These are phyloP conservation scores for Lepidocyrtoides sp. DNA, from an alignment of 2,888 invertebrate species.

Conservation along the genomic window DNA sequence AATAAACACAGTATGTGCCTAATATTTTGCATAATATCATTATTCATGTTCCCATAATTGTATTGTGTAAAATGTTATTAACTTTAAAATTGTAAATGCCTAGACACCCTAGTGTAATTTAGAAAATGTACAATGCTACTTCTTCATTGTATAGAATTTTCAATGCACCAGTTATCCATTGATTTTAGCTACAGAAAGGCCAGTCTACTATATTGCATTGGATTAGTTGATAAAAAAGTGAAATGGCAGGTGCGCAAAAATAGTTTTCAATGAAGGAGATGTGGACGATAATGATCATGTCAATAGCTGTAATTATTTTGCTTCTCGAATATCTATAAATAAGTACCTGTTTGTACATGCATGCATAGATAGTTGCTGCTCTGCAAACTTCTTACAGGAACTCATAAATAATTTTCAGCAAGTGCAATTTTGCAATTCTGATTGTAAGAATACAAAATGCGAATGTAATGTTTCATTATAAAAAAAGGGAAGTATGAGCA, in stretches of 20 bases:
- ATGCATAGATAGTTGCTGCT: neutral
- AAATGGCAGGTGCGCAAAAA: conserved; percentile 24
- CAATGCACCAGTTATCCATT: too few species aligned
- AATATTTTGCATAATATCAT: too few species aligned
- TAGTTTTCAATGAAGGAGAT: conserved; percentile 18
- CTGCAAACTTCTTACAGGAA: neutral
- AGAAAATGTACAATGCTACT: too few species aligned
- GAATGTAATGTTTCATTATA: too few species aligned
- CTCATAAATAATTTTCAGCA: neutral
- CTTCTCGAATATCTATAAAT: neutral
- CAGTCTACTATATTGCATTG: too few species aligned
- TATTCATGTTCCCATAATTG: too few species aligned
- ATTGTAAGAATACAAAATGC: neutral
- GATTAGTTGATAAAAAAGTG: conserved; percentile 39
- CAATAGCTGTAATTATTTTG: conserved; percentile 35
- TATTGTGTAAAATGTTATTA: too few species aligned
- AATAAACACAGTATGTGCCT: too few species aligned
- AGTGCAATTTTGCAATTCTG: neutral
- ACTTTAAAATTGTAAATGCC: too few species aligned
- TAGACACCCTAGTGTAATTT: too few species aligned
- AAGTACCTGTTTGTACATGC: neutral
- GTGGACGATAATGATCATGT: conserved; percentile 47
- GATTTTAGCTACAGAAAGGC: too few species aligned
- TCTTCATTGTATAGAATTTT: too few species aligned
- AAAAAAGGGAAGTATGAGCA: neutral